Conservation (phyloP, 2,888 invertebrate species). For the Drosophila nr. perissopoda region DNA sequence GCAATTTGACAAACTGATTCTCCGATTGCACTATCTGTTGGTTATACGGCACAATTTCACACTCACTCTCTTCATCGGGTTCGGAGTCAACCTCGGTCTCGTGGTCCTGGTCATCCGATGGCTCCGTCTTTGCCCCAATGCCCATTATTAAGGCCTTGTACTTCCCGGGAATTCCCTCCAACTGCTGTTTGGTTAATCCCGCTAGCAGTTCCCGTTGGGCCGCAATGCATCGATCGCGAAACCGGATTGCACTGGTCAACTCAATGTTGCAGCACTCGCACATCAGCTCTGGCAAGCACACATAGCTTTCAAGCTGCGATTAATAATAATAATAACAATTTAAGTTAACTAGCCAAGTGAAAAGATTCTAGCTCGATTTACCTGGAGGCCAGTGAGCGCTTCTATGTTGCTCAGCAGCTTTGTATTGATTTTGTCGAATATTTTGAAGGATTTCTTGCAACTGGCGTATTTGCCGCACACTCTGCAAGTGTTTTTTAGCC, state of each 20-base stretch:
- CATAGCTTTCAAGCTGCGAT: constrained; percentile 52
- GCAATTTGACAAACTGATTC: constrained; percentile 29
- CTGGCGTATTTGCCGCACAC: constrained; percentile 72
- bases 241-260: constrained; percentile 50
- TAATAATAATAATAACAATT: not conserved
- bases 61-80: constrained; percentile 20
- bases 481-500: constrained; percentile 68
- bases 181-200: constrained; percentile 55
- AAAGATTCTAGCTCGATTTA: constrained; percentile 18
- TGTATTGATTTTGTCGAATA: constrained; percentile 57
- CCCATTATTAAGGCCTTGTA: constrained; percentile 59
- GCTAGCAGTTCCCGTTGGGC: constrained; percentile 59
- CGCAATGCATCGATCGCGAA: constrained; percentile 65
- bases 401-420: constrained; percentile 62
- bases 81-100: constrained; percentile 37
- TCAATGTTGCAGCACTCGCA: constrained; percentile 68
- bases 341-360: constrained; percentile 9
- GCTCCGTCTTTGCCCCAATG: not conserved
- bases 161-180: constrained; percentile 40
- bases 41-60: constrained; percentile 22
- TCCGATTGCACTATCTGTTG: constrained; percentile 11
- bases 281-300: constrained; percentile 61
- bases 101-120: constrained; percentile 18
- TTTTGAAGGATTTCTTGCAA: constrained; percentile 65
- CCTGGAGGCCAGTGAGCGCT: constrained; percentile 60